Evolutionary conservation across 2,797 vertebrate species (phyloP).

Genomic region (Micromesistius poutassou): DNA sequence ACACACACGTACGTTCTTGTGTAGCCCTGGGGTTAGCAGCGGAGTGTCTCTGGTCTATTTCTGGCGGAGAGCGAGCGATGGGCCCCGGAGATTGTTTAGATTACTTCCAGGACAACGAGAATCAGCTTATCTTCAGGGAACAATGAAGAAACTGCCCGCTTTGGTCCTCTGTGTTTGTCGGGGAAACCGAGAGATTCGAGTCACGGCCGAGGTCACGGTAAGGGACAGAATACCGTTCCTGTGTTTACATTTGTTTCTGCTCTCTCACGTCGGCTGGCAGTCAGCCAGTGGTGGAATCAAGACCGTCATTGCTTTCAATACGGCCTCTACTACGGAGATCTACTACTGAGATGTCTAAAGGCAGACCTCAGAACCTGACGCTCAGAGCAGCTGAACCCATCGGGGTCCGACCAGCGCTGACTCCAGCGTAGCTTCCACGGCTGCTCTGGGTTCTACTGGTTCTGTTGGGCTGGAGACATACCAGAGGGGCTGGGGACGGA

Average conservation of each 20-base stretch:
- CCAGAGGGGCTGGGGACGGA: conserved; percentile 38
- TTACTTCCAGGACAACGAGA: conserved; percentile 50
- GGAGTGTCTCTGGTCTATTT: conserved; percentile 56
- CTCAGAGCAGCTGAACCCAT: background rate
- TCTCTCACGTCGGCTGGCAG: too few relatives aligned
- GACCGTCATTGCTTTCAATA: too few relatives aligned
- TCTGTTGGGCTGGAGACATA: conserved; percentile 32
- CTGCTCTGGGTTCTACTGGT: conserved; percentile 13
- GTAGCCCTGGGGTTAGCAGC: conserved; percentile 51
- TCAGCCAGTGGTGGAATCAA: too few relatives aligned
- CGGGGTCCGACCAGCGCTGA: too few relatives aligned
- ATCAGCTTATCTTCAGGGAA: conserved; percentile 35
- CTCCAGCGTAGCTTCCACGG: conserved; percentile 5
- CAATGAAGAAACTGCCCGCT: conserved; percentile 31
- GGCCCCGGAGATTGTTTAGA: conserved; percentile 61
- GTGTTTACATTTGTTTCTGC: too few relatives aligned
- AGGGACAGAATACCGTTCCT: too few relatives aligned
- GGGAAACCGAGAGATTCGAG: background rate
- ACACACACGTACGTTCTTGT: conserved; percentile 32
- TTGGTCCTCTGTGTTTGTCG: background rate
- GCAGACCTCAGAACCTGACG: background rate
- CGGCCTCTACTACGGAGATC: too few relatives aligned
- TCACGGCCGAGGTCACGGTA: background rate
- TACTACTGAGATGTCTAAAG: background rate
- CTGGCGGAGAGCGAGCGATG: conserved; percentile 41